These are phyloP conservation scores for Euphonia xanthogaster DNA, from an alignment of 2,797 vertebrate genomes.

Conservation along the genomic window DNA sequence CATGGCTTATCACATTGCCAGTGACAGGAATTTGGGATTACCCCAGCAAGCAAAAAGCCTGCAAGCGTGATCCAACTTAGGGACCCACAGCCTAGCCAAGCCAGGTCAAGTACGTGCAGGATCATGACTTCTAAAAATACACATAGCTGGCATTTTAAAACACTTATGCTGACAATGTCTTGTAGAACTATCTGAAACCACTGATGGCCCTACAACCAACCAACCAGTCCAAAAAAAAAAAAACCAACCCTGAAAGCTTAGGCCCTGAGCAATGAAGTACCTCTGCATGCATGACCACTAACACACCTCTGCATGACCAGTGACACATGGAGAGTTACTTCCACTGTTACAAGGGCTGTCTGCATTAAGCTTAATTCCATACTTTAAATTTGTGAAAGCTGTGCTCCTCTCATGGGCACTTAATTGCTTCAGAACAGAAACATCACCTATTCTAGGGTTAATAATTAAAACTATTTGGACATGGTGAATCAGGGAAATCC, in stretches of 20 bases:
- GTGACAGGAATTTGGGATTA: not conserved
- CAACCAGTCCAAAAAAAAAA: not conserved
- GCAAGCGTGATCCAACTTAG: not conserved
- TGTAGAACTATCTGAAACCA: not conserved
- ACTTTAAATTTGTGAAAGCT: not conserved
- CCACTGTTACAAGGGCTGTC: not conserved
- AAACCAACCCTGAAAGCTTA: not conserved
- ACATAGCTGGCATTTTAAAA: not conserved
- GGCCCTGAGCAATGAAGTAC: not conserved
- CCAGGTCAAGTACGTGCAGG: not conserved
- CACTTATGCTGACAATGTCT: not conserved
- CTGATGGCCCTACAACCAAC: not conserved
- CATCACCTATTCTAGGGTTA: not conserved
- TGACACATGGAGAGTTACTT: not conserved
- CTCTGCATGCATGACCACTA: not conserved
- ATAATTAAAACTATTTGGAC: not conserved
- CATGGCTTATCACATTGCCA: fast-evolving
- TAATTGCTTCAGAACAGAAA: not conserved
- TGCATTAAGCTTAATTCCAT: not conserved
- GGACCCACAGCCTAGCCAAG: not conserved
- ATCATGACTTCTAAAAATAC: not conserved
- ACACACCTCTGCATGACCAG: not conserved
- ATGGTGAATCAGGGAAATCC: not conserved
- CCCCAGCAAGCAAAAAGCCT: fast-evolving
- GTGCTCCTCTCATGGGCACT: not conserved